These are phyloP conservation scores for Myopa testacea DNA, from an alignment of 2,888 invertebrate species.

Conservation along the genomic window DNA sequence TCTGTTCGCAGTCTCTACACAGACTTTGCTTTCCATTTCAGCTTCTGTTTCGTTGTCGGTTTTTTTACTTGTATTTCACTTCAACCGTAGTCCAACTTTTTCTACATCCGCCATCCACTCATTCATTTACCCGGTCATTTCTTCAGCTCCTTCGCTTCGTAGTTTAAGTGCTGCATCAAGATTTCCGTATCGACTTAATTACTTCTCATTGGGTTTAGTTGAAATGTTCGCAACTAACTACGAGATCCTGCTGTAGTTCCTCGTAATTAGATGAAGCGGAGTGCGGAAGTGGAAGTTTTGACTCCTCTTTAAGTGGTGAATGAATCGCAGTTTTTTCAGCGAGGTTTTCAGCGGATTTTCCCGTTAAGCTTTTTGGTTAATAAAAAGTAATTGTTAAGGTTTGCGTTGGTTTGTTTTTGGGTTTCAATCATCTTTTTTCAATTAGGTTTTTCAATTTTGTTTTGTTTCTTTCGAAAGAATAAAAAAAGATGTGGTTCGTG, in stretches of 20 bases:
- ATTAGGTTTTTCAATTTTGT: no score
- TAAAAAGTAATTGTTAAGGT: neutral
- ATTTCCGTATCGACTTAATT: conserved; percentile 65
- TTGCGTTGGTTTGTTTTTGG: neutral
- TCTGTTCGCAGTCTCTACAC: neutral
- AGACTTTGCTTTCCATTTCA: conserved; percentile 25
- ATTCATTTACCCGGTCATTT: neutral
- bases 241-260: neutral
- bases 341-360: neutral
- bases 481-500: no score
- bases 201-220: conserved; percentile 60
- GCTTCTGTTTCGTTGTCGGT: neutral
- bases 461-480: no score
- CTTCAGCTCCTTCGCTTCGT: conserved; percentile 12
- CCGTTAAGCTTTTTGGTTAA: neutral
- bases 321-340: neutral
- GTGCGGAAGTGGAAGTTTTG: neutral
- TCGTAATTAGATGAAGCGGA: conserved; percentile 16
- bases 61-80: neutral
- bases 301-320: neutral
- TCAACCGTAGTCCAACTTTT: neutral
- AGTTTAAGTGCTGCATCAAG: conserved; percentile 54
- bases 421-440: neutral
- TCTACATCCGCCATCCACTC: neutral
- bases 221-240: conserved; percentile 16